Base-by-base conservation (phyloP, 2,113 vertebrate genomes). In the Eretmochelys imbricata region DNA sequence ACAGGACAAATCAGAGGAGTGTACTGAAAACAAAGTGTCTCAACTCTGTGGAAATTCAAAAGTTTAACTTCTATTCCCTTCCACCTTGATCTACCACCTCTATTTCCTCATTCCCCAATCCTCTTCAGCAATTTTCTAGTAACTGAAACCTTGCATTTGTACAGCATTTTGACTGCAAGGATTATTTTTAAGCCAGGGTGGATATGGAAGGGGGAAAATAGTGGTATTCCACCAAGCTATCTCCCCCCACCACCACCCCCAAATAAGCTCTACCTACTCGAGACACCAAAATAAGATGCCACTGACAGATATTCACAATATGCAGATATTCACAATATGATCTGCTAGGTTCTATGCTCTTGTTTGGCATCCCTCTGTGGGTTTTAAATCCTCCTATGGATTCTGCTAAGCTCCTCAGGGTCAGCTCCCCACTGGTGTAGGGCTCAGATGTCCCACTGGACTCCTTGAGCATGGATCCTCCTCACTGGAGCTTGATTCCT, bases 241-340 rank as follows among this genome's bases (percentile, higher is more conserved):
- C 65, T 29, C 57, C 25, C 57, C 11, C 5, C 53, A 14, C 1
- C 53, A 14, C 1, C 2, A 49, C 49, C 42, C 1, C 7, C 82
- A 95, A 94, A 51, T 49, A 94, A 55, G 42, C 12, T 82, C 35
- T 38, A 62, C 48, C n/a, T 59, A n/a, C 14, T 22, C 1, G 42
- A 19, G 53, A 5, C 3, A 0, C 16, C 69, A 90, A 91, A 81
- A 85, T n/a, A 80, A 94, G 87, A 81, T 94, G 89, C 50, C 57
- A 86, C 29, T 85, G 80, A 16, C 90, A 93, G 85, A n/a, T n/a
- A n/a, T n/a, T n/a, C n/a, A n/a, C n/a, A n/a, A n/a, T n/a, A n/a
- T 62, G 29, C 20, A 96, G 93, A 96, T 94, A 95, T 94, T 57
- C 90, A n/a, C 72, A 96, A 80, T 88, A 84, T 89, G 90, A 91